A percentile compares a stretch with the other conserved stretches of the same genome.
These are phyloP conservation scores for Aphelenchoides besseyi DNA, from an alignment of 1,140 invertebrate species.

Conservation along the genomic window DNA sequence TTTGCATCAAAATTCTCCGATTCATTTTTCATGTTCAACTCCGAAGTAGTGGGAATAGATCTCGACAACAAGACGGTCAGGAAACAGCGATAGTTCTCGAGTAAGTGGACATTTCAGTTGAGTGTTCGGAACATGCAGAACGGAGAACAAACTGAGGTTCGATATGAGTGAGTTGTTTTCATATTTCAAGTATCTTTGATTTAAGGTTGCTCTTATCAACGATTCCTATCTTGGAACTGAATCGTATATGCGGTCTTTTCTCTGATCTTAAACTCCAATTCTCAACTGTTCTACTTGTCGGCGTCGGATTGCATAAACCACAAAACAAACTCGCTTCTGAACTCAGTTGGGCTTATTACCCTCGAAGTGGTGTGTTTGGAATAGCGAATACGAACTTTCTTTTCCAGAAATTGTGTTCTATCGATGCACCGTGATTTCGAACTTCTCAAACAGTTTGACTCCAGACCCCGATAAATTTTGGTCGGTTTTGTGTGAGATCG, in stretches of 20 bases:
- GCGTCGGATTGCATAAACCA: conserved; percentile 37
- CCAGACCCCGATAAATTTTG: conserved; percentile 43
- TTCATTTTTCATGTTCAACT: conserved; percentile 28
- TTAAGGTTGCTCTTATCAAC: conserved; percentile 39
- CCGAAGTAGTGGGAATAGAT: conserved; percentile 34
- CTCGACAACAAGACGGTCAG: conserved; percentile 17
- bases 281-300: conserved; percentile 44
- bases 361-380: conserved; percentile 14
- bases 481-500: conserved; percentile 52
- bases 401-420: conserved; percentile 37
- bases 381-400: neutral
- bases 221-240: conserved; percentile 37
- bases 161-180: too few relatives aligned
- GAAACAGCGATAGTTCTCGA: too few relatives aligned
- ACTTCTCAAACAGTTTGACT: conserved; percentile 31
- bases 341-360: conserved; percentile 52
- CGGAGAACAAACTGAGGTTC: neutral
- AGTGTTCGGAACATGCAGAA: neutral
- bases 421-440: conserved; percentile 46
- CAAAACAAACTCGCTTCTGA: conserved; percentile 30
- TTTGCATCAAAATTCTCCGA: conserved; percentile 29
- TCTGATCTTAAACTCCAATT: conserved; percentile 27
- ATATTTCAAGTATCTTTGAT: too few relatives aligned
- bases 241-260: conserved; percentile 17
- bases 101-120: conserved; percentile 22